Conservation (phyloP, 2,888 invertebrate genomes). For the Petrophora chlorosata region DNA sequence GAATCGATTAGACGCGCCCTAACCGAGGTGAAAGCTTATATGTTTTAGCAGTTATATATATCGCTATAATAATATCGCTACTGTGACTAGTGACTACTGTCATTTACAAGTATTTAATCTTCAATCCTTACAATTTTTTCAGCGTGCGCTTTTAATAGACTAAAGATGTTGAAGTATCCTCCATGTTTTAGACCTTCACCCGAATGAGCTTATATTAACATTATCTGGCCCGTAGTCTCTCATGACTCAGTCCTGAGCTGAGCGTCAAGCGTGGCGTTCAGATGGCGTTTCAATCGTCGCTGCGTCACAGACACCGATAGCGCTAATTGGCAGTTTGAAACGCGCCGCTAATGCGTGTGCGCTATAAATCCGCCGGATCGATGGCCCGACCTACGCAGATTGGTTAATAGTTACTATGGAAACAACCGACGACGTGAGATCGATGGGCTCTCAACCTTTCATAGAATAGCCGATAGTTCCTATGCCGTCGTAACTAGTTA, state of each 20-base stretch:
- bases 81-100: no score
- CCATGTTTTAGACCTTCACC: no score
- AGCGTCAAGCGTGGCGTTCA: slow-evolving; percentile 35
- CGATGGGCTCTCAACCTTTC: background rate
- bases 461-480: slow-evolving; percentile 5
- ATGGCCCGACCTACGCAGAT: slow-evolving; percentile 37
- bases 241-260: background rate
- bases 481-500: background rate
- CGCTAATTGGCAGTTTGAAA: slow-evolving; percentile 77
- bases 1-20: no score
- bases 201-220: no score
- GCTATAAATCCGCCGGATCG: slow-evolving; percentile 58
- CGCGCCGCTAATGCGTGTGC: slow-evolving; percentile 72
- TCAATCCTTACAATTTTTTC: no score
- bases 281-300: slow-evolving; percentile 68
- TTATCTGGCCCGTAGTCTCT: no score
- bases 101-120: no score
- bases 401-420: background rate
- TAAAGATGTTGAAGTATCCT: no score
- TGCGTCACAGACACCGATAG: slow-evolving; percentile 27
- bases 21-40: no score
- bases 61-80: no score
- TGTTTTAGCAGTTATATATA: no score
- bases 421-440: background rate
- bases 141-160: no score